Evolutionary conservation across 2,888 invertebrate species (phyloP).

Genomic region (Parasteatoda lunata): DNA sequence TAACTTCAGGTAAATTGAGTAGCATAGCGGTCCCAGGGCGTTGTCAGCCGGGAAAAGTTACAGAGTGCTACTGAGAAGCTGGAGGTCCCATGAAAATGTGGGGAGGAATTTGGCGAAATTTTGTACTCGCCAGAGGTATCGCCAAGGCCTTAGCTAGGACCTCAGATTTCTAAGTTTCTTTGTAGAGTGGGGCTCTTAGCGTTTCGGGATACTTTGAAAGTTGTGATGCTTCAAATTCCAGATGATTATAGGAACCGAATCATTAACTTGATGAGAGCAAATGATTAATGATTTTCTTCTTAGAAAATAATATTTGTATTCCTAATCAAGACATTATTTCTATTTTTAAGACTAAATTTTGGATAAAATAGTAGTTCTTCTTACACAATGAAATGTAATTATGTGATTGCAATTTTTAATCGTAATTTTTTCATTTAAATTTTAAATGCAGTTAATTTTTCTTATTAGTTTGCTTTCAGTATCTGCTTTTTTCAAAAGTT

Average conservation of each 20-base stretch:
- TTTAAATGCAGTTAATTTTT: too few species aligned
- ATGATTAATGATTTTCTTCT: background rate
- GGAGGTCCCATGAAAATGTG: background rate
- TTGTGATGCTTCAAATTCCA: background rate
- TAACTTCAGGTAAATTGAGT: constrained; percentile 43
- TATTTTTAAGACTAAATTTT: too few species aligned
- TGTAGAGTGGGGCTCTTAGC: background rate
- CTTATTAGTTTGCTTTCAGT: too few species aligned
- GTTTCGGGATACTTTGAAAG: background rate
- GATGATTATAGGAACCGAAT: background rate
- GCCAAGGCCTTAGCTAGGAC: background rate
- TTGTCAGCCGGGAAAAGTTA: constrained; percentile 38
- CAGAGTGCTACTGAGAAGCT: constrained; percentile 44
- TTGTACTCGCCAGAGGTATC: background rate
- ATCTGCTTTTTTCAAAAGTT: too few species aligned
- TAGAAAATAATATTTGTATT: too few species aligned
- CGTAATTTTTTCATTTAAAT: too few species aligned
- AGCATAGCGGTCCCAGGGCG: constrained; percentile 48
- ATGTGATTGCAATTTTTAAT: too few species aligned
- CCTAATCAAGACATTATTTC: too few species aligned
- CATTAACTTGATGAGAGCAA: too few species aligned
- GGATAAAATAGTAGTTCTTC: too few species aligned
- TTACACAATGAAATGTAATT: too few species aligned
- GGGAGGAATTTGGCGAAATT: constrained; percentile 2
- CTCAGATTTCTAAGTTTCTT: background rate